Conservation (phyloP, 2,113 vertebrate species). For the Donacobius atricapilla region DNA sequence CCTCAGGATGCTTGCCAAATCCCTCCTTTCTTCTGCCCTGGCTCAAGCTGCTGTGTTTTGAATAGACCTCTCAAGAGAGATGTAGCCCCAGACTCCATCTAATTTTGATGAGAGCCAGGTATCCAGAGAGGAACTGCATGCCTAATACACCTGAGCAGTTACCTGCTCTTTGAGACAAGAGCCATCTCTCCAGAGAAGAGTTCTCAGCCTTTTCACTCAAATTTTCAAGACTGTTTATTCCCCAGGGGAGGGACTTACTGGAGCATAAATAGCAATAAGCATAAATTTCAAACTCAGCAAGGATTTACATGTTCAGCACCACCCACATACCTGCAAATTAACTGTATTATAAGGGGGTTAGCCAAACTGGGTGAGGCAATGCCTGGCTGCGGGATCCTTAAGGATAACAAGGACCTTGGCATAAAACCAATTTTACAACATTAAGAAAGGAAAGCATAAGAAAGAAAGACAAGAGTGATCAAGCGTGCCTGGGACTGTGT, state of each 20-base stretch:
- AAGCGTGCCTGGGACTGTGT: background rate
- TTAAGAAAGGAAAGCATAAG: background rate
- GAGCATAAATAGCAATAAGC: background rate
- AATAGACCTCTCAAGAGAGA: background rate
- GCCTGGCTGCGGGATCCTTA: background rate
- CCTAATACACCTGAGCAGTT: background rate
- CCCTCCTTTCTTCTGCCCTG: background rate
- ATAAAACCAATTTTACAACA: background rate
- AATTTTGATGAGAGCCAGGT: background rate
- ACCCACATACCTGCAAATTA: background rate
- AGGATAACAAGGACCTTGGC: background rate
- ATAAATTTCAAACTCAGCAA: background rate
- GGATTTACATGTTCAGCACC: background rate
- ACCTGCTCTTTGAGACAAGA: background rate
- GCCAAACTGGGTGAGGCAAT: background rate
- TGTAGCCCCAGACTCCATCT: background rate
- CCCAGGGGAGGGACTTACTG: background rate
- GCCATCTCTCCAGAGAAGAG: background rate
- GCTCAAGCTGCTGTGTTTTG: background rate
- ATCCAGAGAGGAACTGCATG: background rate
- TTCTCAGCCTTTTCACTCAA: background rate
- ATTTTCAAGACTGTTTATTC: background rate
- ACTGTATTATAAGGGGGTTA: background rate
- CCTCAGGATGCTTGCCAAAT: background rate
- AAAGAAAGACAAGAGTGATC: background rate